phyloP scores from a whole-genome alignment of 2,888 invertebrate species.

The Agrochola lota region DNA sequence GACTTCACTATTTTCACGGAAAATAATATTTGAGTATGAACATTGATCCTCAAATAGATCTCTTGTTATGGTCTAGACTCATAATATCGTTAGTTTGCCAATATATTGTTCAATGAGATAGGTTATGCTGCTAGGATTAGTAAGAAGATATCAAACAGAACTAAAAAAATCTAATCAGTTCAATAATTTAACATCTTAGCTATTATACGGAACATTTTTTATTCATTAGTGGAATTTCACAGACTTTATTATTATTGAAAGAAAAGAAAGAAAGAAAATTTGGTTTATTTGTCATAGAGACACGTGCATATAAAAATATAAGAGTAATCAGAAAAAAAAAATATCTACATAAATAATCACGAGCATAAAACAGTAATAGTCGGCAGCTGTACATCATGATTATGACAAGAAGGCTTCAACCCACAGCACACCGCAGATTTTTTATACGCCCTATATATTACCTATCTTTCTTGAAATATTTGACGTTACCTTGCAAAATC shows the following conservation, averaged over 20 bases:
- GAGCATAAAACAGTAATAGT: too few relatives aligned
- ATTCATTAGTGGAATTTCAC: not conserved
- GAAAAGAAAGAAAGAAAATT: too few relatives aligned
- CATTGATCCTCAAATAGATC: constrained; percentile 65
- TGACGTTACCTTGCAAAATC: too few relatives aligned
- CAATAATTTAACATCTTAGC: not conserved
- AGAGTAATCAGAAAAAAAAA: too few relatives aligned
- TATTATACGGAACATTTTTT: not conserved
- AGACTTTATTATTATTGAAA: not conserved
- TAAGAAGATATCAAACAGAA: not conserved
- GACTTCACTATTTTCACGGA: constrained; percentile 73
- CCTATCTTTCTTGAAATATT: too few relatives aligned
- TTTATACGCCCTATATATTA: too few relatives aligned
- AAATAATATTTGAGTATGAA: constrained; percentile 77
- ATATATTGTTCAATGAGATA: constrained; percentile 1
- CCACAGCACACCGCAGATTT: too few relatives aligned
- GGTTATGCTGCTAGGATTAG: not conserved
- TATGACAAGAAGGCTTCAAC: too few relatives aligned
- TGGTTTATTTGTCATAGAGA: too few relatives aligned
- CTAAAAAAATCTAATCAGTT: not conserved
- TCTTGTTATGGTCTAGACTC: constrained; percentile 40
- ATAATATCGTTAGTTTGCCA: constrained; percentile 37
- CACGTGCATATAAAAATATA: too few relatives aligned
- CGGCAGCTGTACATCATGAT: too few relatives aligned
- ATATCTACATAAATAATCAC: too few relatives aligned